Evolutionary conservation across 2,888 invertebrate genomes (phyloP).

Genomic region (Rhagonycha fulva): DNA sequence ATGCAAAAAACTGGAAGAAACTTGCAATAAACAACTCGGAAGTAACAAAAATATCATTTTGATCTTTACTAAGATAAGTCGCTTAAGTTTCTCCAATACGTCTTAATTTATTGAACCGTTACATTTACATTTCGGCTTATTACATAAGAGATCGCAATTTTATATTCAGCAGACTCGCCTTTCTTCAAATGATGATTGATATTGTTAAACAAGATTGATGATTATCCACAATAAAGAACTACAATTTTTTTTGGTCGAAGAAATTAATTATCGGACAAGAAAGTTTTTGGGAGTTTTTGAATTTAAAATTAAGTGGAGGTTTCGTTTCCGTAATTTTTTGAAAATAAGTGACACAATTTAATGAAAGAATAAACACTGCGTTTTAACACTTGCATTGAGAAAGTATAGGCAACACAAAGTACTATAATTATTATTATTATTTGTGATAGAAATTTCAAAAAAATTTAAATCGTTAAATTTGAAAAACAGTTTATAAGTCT

Average conservation of each 20-base stretch:
- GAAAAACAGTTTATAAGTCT: no score
- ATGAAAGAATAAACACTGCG: not conserved
- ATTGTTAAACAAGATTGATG: not conserved
- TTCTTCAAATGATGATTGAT: not conserved
- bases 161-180: not conserved
- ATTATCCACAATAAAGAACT: not conserved
- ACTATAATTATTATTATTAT: not conserved
- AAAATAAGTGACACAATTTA: not conserved
- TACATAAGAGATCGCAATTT: not conserved
- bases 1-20: not conserved
- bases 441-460: not conserved
- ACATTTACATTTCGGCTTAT: not conserved
- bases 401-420: not conserved
- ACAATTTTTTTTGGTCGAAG: not conserved
- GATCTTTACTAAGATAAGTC: not conserved
- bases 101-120: not conserved
- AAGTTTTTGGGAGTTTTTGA: not conserved
- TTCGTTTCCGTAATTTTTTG: no score
- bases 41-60: not conserved
- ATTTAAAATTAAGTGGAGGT: not conserved
- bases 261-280: not conserved
- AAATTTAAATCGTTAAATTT: no score
- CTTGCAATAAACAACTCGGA: not conserved
- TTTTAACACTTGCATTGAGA: not conserved
- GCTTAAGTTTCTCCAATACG: not conserved